Conservation (phyloP, 2,888 invertebrate genomes). For the Epirrhoe alternata region DNA sequence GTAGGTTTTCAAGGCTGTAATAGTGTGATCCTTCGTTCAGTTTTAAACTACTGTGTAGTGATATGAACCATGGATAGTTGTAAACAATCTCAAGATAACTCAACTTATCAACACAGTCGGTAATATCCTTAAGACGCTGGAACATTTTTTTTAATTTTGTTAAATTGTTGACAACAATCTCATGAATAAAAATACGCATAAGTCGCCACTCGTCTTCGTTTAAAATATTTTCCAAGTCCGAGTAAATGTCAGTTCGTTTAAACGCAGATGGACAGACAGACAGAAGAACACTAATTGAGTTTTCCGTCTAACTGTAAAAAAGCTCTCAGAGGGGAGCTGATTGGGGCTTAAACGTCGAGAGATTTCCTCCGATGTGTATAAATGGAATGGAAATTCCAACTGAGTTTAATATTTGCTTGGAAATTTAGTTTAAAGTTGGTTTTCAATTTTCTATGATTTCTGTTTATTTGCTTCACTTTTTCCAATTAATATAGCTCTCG, state of each 20-base stretch:
- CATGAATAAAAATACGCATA: background rate
- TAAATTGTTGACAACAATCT: too few relatives aligned
- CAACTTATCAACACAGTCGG: too few relatives aligned
- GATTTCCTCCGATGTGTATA: slow-evolving; percentile 39
- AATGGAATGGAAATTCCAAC: slow-evolving; percentile 40
- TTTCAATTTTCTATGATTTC: background rate
- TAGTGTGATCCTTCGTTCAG: too few relatives aligned
- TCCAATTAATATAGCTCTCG: background rate
- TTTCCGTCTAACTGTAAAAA: slow-evolving; percentile 42
- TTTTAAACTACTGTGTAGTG: too few relatives aligned
- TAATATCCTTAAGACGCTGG: too few relatives aligned
- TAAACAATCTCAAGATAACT: too few relatives aligned
- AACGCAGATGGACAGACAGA: slow-evolving; percentile 29
- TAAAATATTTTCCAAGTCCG: background rate
- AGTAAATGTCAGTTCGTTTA: slow-evolving; percentile 18
- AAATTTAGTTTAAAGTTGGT: slow-evolving; percentile 20
- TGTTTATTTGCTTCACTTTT: background rate
- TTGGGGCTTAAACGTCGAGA: slow-evolving; percentile 41
- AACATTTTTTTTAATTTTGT: too few relatives aligned
- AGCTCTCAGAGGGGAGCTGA: slow-evolving; percentile 41
- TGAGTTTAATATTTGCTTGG: slow-evolving; percentile 31
- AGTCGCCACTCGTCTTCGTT: background rate
- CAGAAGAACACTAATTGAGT: slow-evolving; percentile 42
- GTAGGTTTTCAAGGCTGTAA: too few relatives aligned
- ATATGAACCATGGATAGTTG: too few relatives aligned